A percentile compares a stretch with the other conserved stretches of the same genome.
Conservation (phyloP, 1,140 invertebrate genomes). For the Psix sp. region DNA sequence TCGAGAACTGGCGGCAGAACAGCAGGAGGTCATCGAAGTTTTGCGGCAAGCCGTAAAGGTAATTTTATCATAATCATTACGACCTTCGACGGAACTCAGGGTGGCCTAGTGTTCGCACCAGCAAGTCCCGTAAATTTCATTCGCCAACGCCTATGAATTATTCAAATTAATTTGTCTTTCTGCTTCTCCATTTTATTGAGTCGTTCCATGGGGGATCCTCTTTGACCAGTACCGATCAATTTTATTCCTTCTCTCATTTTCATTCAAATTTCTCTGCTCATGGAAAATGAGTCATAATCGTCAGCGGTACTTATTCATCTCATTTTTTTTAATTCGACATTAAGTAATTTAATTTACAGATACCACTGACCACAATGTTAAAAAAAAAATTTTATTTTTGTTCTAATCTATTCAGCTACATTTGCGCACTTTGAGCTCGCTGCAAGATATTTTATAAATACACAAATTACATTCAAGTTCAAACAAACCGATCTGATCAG, state of each 20-base stretch:
- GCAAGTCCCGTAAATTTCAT: conserved; percentile 23
- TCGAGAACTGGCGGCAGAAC: conserved; percentile 69
- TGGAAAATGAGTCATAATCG: no score
- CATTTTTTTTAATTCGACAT: no score
- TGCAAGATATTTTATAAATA: no score
- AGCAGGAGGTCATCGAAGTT: conserved; percentile 72
- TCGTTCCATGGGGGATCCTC: conserved; percentile 10
- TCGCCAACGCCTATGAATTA: conserved; percentile 29
- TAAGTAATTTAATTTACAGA: no score
- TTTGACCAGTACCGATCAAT: conserved; percentile 4
- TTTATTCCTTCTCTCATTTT: conserved; percentile 1
- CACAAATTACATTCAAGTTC: not conserved
- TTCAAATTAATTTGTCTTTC: conserved; percentile 40
- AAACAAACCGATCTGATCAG: not conserved
- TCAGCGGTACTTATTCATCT: no score
- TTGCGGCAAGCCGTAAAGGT: conserved; percentile 73
- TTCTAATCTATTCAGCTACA: no score
- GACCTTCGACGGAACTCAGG: conserved; percentile 34
- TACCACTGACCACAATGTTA: no score
- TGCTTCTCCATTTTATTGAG: conserved; percentile 10
- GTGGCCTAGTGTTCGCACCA: conserved; percentile 54
- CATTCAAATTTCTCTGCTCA: not conserved
- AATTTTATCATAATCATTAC: conserved; percentile 60
- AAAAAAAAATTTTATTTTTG: no score
- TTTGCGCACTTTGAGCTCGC: no score